Evolutionary conservation across 2,888 invertebrate species (phyloP), one percentile per base, ranked within the genome.

Genomic region (Phengaris alcon): DNA sequence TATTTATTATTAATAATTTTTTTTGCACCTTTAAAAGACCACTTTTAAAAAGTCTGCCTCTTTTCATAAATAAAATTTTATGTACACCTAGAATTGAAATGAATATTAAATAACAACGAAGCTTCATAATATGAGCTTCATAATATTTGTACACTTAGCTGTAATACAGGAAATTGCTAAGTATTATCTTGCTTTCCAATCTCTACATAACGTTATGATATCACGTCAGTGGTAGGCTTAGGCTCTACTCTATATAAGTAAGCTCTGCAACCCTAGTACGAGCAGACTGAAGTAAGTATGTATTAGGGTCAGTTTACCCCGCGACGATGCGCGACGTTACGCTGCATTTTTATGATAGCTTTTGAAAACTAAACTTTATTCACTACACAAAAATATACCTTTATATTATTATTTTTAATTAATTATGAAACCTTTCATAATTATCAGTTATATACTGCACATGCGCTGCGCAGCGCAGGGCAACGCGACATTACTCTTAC

Each of bases 111-210:
- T 64, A 44, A 15, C 22, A 22, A 64, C 35, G 64, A 64, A 12
- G 64, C 64, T 64, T 12, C 35, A 64, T 64, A 64, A 64, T 64
- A 64, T 44, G 35, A 64, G 64, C 35, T 44, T 64, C 64, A 64
- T 64, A 64, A 64, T 64, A 44, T 64, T 64, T 64, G 35, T 64
- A 64, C 64, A 64, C 64, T 64, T 44, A 35, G 64, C 64, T 35
- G 64, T 64, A 64, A 64, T 64, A 64, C 64, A 64, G 64, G 64
- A 64, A 64, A 64, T 64, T 64, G 64, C 64, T 64, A 64, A 64
- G 64, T 64, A 64, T 64, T 35, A 64, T 64, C 64, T 64, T 64
- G 35, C 64, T 64, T 35, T 64, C 22, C 64, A 64, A 64, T 44
- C 64, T 64, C 64, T 64, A 13, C 35, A 64, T 44, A 64, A 64